phyloP scores from a whole-genome alignment of 1,140 invertebrate species.

The Pogonomyrmex barbatus region DNA sequence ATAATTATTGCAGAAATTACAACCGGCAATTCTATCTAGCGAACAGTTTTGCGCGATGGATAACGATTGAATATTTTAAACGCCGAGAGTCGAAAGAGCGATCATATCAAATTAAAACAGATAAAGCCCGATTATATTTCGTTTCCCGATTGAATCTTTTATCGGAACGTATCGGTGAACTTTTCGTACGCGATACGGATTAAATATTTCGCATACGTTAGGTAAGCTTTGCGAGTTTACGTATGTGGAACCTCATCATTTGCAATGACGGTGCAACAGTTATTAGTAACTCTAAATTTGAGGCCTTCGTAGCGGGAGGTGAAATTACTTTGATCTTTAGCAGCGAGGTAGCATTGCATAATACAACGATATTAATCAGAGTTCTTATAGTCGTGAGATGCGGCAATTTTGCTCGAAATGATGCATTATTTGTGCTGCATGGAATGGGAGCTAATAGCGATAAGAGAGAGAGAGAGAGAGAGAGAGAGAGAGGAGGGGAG shows the following conservation, averaged over 20 bases:
- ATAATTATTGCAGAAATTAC: conserved; percentile 19
- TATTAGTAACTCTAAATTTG: conserved; percentile 21
- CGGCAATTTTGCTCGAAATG: conserved; percentile 51
- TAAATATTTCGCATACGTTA: background rate
- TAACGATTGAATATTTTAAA: conserved; percentile 30
- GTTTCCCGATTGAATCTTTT: background rate
- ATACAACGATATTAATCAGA: conserved; percentile 38
- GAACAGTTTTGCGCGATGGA: background rate
- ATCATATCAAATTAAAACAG: conserved; percentile 13
- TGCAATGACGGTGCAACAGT: background rate
- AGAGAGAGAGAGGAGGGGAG: background rate
- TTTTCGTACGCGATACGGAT: background rate
- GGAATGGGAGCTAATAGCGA: conserved; percentile 9
- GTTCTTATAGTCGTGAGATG: conserved; percentile 23
- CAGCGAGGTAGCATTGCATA: conserved; percentile 9
- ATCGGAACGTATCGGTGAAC: background rate
- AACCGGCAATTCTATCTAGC: background rate
- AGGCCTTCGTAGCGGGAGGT: background rate
- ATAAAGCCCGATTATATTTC: conserved; percentile 18
- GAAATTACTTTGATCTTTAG: conserved; percentile 26
- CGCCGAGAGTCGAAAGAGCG: background rate
- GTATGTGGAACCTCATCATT: background rate
- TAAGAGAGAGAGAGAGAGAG: conserved; percentile 14
- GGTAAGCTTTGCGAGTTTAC: background rate
- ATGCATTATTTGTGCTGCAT: conserved; percentile 43